A percentile compares a stretch with the other conserved stretches of the same genome.
Evolutionary conservation across 2,113 vertebrate species (phyloP).

Genomic region (Perca fluviatilis): DNA sequence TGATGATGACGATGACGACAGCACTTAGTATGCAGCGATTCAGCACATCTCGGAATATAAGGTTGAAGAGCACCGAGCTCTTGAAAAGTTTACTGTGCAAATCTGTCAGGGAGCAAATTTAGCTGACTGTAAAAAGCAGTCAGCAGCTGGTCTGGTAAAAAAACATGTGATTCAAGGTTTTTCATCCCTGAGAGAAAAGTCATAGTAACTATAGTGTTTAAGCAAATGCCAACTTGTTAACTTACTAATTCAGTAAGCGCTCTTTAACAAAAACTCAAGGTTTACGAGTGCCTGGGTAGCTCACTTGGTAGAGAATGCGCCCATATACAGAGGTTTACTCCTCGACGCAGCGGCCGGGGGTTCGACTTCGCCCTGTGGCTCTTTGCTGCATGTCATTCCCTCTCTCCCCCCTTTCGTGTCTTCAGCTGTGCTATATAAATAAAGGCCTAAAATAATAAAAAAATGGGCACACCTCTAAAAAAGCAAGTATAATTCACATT

Average conservation of each 20-base stretch:
- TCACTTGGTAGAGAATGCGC: no score
- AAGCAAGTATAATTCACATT: neutral
- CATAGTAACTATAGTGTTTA: conserved; percentile 13
- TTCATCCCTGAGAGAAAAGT: conserved; percentile 23
- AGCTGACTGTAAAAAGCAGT: conserved; percentile 53
- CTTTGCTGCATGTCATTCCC: no score
- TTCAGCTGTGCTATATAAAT: no score
- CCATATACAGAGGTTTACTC: no score
- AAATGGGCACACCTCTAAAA: conserved; percentile 40
- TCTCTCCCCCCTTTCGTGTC: no score
- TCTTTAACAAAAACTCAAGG: conserved; percentile 40
- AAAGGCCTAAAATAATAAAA: no score
- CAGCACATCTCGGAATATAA: conserved; percentile 32
- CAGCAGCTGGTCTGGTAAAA: conserved; percentile 51
- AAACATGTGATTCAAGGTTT: conserved; percentile 14
- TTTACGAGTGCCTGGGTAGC: neutral
- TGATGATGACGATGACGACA: conserved; percentile 38
- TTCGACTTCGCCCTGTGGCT: no score
- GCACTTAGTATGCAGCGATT: conserved; percentile 45
- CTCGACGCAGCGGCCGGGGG: no score
- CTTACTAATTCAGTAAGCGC: conserved; percentile 60
- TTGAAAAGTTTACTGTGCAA: conserved; percentile 44
- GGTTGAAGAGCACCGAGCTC: conserved; percentile 30
- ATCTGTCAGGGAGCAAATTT: conserved; percentile 39
- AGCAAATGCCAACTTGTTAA: conserved; percentile 60